Evolutionary conservation across 2,888 invertebrate species (phyloP), one percentile per base, ranked within the genome.

Genomic region (Nymphalis urticae): DNA sequence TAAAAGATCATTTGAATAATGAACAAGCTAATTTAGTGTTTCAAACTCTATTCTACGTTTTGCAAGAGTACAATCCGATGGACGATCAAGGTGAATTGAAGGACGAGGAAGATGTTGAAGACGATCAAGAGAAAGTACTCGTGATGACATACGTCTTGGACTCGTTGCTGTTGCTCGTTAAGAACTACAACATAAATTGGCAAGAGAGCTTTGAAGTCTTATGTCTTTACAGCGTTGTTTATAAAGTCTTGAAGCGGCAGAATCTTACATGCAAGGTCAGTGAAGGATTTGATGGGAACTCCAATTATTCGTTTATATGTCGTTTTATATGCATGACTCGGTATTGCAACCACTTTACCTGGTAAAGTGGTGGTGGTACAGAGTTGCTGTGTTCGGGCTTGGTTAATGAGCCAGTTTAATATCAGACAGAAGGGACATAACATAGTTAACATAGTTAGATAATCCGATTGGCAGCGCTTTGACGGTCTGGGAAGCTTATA

Each of bases 171-270:
- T 90, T 93, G 0, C 87, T 96, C 56, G 95, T 96, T 6, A 94
- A 95, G 69, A 94, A 95, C 60, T 95, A 95, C 75, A 94, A 95
- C 71, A 94, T 97, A 17, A 95, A 95, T 48, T 97, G 97, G 97
- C 94, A 95, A 68, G 96, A 96, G 76, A 96, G 95, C 68, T 92
- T 96, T 3, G 96, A 97, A 88, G 95, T 96, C 0, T 93, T 96
- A 70, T 95, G 95, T 74, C 87, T 97, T 16, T 90, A 91, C 68
- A 84, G 81, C 48, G 78, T 89, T 61, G 88, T 92, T 3, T 85
- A 82, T 60, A 84, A 85, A 74, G 88, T 93, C 62, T 77, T 93
- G 63, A 84, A 85, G 69, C 84, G 86, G 58, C 80, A 84, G 0
- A 88, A 89, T 76, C 80, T 93, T 64, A 80, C 85, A 54, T 84